Base-by-base conservation (phyloP, 1,140 invertebrate species). In the Artemia franciscana region DNA sequence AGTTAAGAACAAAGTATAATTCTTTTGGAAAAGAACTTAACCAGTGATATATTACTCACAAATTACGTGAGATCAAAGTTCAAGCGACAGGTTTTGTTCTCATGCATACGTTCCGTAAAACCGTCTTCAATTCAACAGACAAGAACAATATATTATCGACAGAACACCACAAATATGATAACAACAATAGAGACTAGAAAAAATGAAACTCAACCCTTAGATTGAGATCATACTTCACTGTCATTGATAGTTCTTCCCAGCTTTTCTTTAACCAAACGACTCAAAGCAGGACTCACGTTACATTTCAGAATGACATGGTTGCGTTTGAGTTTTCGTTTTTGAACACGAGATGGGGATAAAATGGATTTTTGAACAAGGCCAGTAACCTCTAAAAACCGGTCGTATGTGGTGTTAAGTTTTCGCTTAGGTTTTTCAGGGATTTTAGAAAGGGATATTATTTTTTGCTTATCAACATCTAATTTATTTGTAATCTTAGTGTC, bases 311-410 rank as follows among this genome's bases (percentile, higher is more conserved):
- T 51, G 12, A 51, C 39, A 51, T 51, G 39, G 3, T 51, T 51
- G 12, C 39, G 12, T 51, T 51, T 51, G 12, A 51, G 12, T 18
- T 51, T 51, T 12, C 39, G 39, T 18, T 51, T 51, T 51, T 51
- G 39, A 51, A 51, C 21, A 15, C 82, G 77, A 57, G 78, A 80
- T 0, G 84, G 83, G 3, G 82, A 84, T 64, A 86, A 76, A 66
- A 87, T 84, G 5, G 83, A 85, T 71, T 87, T 87, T 64, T 83
- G 84, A 73, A 84, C 86, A 51, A 87, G 77, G 59, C 85, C 85
- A 62, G 84, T 86, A 24, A 81, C 81, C 69, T 87, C 85, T 21
- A 87, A 71, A 67, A 87, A 87, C 68, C 62, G n/a, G 39, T 58
- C 63, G 25, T 61, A 60, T n/a, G 18, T 64, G 25, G 24, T 63